Evolutionary conservation across 2,113 vertebrate species (phyloP).

Genomic region (Megalops atlanticus): DNA sequence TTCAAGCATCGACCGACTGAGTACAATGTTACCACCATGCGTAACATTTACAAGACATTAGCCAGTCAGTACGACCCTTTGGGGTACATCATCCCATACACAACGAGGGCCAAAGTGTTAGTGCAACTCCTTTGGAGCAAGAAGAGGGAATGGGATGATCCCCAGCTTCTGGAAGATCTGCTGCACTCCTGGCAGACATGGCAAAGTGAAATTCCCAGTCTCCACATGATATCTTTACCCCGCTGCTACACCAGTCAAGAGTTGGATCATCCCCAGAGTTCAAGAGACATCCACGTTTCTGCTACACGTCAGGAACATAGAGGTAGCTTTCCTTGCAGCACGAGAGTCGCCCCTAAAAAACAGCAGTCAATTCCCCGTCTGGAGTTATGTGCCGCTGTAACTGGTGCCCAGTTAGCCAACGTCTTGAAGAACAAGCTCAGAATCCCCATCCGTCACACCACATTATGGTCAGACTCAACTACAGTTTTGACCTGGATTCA

Average conservation of each 20-base stretch:
- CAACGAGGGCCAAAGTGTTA: constrained; percentile 3
- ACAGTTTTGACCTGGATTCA: too few species aligned
- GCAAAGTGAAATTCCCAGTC: constrained; percentile 3
- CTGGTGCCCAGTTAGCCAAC: too few species aligned
- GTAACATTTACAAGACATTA: background rate
- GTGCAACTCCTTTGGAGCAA: background rate
- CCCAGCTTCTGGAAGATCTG: constrained; percentile 13
- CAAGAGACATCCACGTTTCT: constrained; percentile 26
- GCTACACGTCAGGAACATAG: constrained; percentile 16
- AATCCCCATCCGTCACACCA: too few species aligned
- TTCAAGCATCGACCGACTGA: background rate
- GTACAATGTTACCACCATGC: background rate
- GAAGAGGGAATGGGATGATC: constrained; percentile 14
- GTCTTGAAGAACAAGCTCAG: too few species aligned
- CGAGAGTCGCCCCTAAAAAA: constrained; percentile 6
- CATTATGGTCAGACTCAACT: too few species aligned
- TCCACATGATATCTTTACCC: background rate
- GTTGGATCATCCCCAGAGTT: background rate
- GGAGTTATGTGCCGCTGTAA: constrained; percentile 32
- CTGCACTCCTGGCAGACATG: constrained; percentile 23
- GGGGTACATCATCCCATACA: constrained; percentile 11
- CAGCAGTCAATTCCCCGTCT: constrained; percentile 24
- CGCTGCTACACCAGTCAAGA: background rate
- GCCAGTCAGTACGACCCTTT: constrained; percentile 12
- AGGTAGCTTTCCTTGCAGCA: constrained; percentile 26